phyloP scores from a whole-genome alignment of 2,888 invertebrate species.

The Leptinotarsa haldemani region DNA sequence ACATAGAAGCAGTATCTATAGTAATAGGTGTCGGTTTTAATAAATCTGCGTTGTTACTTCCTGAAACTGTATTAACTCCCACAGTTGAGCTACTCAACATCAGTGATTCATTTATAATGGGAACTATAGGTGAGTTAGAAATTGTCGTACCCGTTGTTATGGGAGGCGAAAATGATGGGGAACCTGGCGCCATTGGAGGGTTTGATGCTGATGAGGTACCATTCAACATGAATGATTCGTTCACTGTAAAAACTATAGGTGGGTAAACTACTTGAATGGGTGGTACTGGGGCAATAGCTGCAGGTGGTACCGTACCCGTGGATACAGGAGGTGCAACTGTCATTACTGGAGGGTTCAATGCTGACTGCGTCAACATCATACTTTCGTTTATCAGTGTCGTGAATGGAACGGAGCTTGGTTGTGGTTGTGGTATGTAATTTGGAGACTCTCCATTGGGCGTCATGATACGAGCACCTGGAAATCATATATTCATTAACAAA shows the following conservation, averaged over 20 bases:
- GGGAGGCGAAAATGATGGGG: background rate
- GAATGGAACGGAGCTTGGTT: background rate
- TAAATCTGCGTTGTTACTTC: background rate
- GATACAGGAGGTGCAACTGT: background rate
- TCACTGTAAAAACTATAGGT: background rate
- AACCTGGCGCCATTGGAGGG: conserved; percentile 13
- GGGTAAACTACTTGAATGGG: background rate
- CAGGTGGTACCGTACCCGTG: background rate
- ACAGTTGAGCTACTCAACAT: conserved; percentile 10
- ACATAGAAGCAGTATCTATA: conserved; percentile 12
- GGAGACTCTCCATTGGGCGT: conserved; percentile 14
- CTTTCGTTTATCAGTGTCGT: background rate
- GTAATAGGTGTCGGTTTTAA: background rate
- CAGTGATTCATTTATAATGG: conserved; percentile 9
- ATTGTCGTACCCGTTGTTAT: conserved; percentile 1
- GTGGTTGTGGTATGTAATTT: background rate
- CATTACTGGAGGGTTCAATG: background rate
- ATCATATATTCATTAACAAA: background rate
- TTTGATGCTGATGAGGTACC: conserved; percentile 9
- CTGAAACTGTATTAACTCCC: background rate
- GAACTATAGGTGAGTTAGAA: conserved; percentile 3
- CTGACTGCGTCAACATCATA: background rate
- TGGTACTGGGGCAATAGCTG: background rate
- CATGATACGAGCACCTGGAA: conserved; percentile 23
- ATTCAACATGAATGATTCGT: conserved; percentile 7